Percentiles rank a stretch among this genome's conserved stretches.
These are phyloP conservation scores for Semotilus atromaculatus DNA, from an alignment of 2,797 vertebrate species.

Conservation along the genomic window DNA sequence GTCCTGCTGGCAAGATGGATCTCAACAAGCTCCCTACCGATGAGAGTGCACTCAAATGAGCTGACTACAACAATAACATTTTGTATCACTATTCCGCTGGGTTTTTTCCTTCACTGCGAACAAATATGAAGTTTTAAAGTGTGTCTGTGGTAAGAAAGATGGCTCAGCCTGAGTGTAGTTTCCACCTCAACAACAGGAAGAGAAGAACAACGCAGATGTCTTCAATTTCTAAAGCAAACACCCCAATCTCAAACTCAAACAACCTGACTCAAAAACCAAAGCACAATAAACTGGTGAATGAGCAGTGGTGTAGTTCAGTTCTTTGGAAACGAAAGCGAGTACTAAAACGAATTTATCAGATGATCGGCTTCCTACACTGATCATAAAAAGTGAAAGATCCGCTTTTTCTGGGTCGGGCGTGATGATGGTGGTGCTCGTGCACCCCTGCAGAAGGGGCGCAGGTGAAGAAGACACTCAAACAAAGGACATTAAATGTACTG, in stretches of 20 bases:
- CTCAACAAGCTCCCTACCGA: conserved; percentile 5
- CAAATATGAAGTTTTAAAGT: conserved; percentile 1
- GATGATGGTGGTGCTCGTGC: conserved; percentile 20
- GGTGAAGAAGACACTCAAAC: conserved; percentile 58
- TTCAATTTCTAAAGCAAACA: conserved; percentile 32
- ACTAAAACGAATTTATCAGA: neutral
- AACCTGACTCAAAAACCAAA: neutral
- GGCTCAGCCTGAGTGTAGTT: conserved; percentile 12
- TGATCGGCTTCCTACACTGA: conserved; percentile 12
- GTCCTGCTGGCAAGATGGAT: conserved; percentile 40
- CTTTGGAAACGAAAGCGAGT: conserved; percentile 2
- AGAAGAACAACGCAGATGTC: conserved; percentile 42
- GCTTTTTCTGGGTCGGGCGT: conserved; percentile 34
- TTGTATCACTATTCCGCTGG: neutral
- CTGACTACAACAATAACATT: neutral
- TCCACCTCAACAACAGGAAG: conserved; percentile 47
- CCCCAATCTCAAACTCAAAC: neutral
- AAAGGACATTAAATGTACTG: conserved; percentile 56
- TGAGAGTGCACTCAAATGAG: neutral
- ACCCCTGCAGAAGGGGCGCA: conserved; percentile 64
- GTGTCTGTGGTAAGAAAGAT: conserved; percentile 36
- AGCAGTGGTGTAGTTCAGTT: neutral
- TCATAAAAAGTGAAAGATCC: conserved; percentile 30
- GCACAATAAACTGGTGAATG: neutral
- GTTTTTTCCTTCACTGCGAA: neutral